Conservation (phyloP, 2,888 invertebrate species). For the Herminia tarsipennalis region DNA sequence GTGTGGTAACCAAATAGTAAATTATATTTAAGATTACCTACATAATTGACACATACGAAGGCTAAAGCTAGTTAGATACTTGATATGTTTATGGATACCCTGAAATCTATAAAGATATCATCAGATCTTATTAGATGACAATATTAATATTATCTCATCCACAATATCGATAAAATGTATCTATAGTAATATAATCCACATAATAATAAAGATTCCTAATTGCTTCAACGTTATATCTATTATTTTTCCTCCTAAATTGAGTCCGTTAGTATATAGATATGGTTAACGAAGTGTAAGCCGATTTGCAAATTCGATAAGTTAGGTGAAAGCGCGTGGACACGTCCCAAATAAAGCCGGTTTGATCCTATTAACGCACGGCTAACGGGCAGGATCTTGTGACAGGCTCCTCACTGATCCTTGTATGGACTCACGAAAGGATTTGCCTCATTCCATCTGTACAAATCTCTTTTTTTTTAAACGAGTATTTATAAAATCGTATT, state of each 20-base stretch:
- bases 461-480: slow-evolving; percentile 48
- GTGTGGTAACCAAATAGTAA: too few species aligned
- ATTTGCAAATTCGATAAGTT: slow-evolving; percentile 84
- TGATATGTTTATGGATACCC: too few species aligned
- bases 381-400: slow-evolving; percentile 78
- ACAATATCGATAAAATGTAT: too few species aligned
- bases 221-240: not conserved
- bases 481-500: slow-evolving; percentile 17
- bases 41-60: too few species aligned
- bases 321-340: slow-evolving; percentile 82
- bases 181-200: too few species aligned
- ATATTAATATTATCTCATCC: too few species aligned
- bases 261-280: slow-evolving; percentile 40
- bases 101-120: too few species aligned
- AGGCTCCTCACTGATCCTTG: slow-evolving; percentile 65
- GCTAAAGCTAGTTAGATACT: too few species aligned
- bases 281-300: slow-evolving; percentile 82
- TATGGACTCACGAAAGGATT: slow-evolving; percentile 59
- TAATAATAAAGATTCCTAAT: not conserved
- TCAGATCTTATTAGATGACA: too few species aligned
- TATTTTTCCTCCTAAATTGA: slow-evolving; percentile 16
- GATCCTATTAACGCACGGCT: slow-evolving; percentile 84
- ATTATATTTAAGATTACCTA: too few species aligned
- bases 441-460: slow-evolving; percentile 49
- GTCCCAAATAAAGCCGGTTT: slow-evolving; percentile 81